These are phyloP conservation scores for Caenorhabditis latens DNA, from an alignment of 1,140 invertebrate genomes.

Conservation along the genomic window DNA sequence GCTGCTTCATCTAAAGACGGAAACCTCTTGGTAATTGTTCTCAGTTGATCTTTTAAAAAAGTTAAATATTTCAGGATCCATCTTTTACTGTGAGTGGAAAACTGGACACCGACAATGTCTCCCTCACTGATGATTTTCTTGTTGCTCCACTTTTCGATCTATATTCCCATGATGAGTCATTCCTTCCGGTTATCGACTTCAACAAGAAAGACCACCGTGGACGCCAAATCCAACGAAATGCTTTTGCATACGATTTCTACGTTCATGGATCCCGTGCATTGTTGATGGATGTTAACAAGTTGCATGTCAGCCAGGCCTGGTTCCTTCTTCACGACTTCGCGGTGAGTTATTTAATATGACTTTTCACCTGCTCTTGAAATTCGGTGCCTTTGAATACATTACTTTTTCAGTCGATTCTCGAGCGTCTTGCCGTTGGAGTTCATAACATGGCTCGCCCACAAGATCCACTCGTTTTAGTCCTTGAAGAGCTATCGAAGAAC, in stretches of 20 bases:
- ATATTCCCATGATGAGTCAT: slow-evolving; percentile 69
- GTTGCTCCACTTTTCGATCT: slow-evolving; percentile 71
- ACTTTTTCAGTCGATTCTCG: slow-evolving; percentile 62
- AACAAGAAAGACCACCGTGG: slow-evolving; percentile 71
- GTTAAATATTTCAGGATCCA: slow-evolving; percentile 65
- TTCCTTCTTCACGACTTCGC: slow-evolving; percentile 74
- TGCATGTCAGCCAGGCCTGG: slow-evolving; percentile 72
- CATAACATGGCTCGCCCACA: slow-evolving; percentile 62
- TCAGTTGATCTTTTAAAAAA: not conserved
- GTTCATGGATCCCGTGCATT: slow-evolving; percentile 68
- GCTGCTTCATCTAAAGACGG: slow-evolving; percentile 41
- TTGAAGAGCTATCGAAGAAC: slow-evolving; percentile 60
- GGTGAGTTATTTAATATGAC: slow-evolving; percentile 68
- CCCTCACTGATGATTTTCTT: slow-evolving; percentile 66
- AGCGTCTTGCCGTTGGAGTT: slow-evolving; percentile 62
- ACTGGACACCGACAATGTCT: slow-evolving; percentile 9
- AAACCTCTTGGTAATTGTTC: slow-evolving; percentile 54
- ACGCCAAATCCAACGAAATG: slow-evolving; percentile 71
- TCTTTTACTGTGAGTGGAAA: slow-evolving; percentile 67
- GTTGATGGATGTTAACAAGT: slow-evolving; percentile 66
- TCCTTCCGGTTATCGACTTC: slow-evolving; percentile 69
- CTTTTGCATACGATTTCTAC: slow-evolving; percentile 75
- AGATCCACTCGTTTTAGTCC: slow-evolving; percentile 63
- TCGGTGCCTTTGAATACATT: slow-evolving; percentile 10
- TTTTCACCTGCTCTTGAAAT: slow-evolving; percentile 13